phyloP scores from a whole-genome alignment of 2,113 vertebrate genomes.

The Syrrhaptes paradoxus region DNA sequence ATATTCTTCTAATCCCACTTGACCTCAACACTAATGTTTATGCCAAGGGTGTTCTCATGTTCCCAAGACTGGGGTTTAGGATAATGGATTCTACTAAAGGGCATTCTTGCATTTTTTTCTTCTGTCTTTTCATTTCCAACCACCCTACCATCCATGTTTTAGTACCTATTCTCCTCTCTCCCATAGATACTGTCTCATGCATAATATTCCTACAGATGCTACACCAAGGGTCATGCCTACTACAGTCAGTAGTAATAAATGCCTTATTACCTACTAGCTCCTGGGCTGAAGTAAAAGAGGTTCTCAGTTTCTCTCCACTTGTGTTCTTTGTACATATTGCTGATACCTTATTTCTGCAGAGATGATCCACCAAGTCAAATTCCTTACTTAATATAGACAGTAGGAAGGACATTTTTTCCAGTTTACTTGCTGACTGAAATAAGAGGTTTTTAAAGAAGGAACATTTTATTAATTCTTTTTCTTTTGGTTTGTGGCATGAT shows the following conservation, averaged over 20 bases:
- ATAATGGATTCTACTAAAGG: slow-evolving; percentile 69
- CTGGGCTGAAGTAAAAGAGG: neutral
- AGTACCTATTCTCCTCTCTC: slow-evolving; percentile 18
- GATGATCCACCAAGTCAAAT: neutral
- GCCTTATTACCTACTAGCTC: neutral
- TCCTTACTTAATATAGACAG: neutral
- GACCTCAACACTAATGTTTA: slow-evolving; percentile 70
- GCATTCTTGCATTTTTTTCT: slow-evolving; percentile 60
- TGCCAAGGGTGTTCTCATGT: slow-evolving; percentile 66
- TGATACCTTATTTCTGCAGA: neutral
- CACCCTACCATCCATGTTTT: slow-evolving; percentile 22
- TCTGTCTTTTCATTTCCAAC: slow-evolving; percentile 39
- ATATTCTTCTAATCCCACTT: slow-evolving; percentile 71
- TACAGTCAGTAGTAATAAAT: neutral
- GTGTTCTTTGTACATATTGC: neutral
- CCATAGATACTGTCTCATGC: neutral
- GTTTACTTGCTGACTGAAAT: neutral
- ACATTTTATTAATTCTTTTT: neutral
- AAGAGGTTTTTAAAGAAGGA: neutral
- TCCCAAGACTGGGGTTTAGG: slow-evolving; percentile 61
- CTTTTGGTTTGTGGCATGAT: neutral
- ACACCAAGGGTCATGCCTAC: neutral
- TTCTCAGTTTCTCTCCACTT: neutral
- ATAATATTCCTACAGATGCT: slow-evolving; percentile 32
- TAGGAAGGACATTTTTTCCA: neutral